Percentiles rank a stretch among this genome's conserved stretches.
Evolutionary conservation across 2,113 vertebrate species (phyloP).

Genomic region (Salminus brasiliensis): DNA sequence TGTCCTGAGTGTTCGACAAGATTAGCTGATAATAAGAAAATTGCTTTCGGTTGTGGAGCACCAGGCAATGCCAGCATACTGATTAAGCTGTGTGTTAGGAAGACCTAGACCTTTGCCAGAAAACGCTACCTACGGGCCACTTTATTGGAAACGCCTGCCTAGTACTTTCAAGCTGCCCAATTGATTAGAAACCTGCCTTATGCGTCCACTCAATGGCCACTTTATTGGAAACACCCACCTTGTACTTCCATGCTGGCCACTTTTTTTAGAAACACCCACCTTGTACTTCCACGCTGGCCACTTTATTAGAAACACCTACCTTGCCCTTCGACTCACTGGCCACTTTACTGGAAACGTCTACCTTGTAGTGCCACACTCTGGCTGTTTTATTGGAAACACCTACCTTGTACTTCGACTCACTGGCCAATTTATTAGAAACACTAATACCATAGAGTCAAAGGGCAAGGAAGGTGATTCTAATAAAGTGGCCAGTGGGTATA

Average conservation of each 20-base stretch:
- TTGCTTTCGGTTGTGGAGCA: background rate
- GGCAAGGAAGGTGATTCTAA: too few relatives aligned
- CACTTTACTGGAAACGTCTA: background rate
- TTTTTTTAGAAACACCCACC: background rate
- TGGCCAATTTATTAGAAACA: background rate
- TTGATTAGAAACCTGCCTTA: background rate
- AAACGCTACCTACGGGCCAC: background rate
- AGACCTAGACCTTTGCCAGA: background rate
- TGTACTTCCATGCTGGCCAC: background rate
- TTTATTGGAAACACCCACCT: background rate
- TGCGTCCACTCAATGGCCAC: background rate
- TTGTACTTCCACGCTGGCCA: background rate
- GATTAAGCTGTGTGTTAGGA: background rate
- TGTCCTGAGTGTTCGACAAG: background rate
- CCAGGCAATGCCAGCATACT: background rate
- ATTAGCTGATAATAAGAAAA: background rate
- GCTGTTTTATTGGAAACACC: background rate
- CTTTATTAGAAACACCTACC: background rate
- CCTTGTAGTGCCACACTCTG: background rate
- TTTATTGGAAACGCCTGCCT: background rate
- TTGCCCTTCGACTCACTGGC: background rate
- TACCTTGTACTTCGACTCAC: background rate
- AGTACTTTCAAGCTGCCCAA: background rate
- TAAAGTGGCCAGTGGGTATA: background rate
- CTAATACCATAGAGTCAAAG: too few relatives aligned